Evolutionary conservation across 2,888 invertebrate genomes (phyloP), one percentile per base, ranked within the genome.

Genomic region (Merodon equestris): DNA sequence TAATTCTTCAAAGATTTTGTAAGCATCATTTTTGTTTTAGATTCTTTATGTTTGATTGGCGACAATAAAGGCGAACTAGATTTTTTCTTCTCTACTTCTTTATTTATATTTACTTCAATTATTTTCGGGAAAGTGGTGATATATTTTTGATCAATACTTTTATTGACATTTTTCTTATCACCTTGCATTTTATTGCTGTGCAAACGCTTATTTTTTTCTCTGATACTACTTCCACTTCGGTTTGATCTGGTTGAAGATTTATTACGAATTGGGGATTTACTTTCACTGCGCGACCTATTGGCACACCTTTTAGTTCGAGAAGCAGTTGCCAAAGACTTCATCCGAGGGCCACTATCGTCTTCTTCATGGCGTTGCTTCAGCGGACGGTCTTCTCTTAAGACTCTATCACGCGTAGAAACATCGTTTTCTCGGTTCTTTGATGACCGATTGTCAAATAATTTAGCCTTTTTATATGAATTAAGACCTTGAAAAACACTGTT

Each of bases 1-100:
- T 71, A 79, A 12, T 38, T 77, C 53, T 53, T 76, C 47, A 72
- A 68, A 14, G 38, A 82, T 70, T 82, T 87, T 75, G 34, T 27
- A 27, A 27, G 27, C 2, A 27, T 27, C 27, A 67, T 53, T 42
- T 73, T 79, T 1, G 72, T 84, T 73, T 83, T 84, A 54, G 76
- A 56, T 9, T 85, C 85, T 42, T 86, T 87, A 5, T 83, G 81
- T 57, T 86, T 87, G 2, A 71, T 67, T 15, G 88, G 85, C n/a
- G 87, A 85, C n/a, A 81, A 82, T 34, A 81, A 63, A 1, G 88
- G 86, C 12, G 87, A 87, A 51, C 82, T 83, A 19, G 85, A 84
- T 75, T 87, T 87, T 45, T 71, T 85, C 83, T 79, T 84, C 75
- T 72, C 15, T 7, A 38, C 1, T 45, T 74, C 73, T 34, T 79